These are phyloP conservation scores for Physeter macrocephalus DNA, from an alignment of 2,113 vertebrate species.

Conservation along the genomic window DNA sequence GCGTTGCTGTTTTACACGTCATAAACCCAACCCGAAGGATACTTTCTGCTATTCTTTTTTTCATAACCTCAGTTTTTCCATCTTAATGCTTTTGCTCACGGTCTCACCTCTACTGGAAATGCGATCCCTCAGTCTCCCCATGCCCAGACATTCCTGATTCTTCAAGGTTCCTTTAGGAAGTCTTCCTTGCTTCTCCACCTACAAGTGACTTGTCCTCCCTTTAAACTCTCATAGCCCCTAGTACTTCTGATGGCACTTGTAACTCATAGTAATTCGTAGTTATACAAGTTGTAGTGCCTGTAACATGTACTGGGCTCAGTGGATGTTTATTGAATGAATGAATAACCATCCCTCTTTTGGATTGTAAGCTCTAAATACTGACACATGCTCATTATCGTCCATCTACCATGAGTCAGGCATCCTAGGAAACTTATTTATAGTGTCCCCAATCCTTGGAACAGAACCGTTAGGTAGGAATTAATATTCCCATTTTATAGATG, in stretches of 20 bases:
- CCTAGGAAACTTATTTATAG: not conserved
- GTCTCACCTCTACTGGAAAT: not conserved
- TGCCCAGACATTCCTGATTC: not conserved
- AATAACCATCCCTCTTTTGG: not conserved
- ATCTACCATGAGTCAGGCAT: not conserved
- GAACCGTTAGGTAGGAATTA: not conserved
- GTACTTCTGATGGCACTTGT: not conserved
- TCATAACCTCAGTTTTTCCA: not conserved
- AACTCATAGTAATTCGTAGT: not conserved
- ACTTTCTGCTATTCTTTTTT: not conserved
- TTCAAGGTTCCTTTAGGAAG: not conserved
- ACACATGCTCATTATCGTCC: not conserved
- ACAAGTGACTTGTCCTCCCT: not conserved
- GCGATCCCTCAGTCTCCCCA: accelerated
- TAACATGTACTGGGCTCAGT: too few species aligned
- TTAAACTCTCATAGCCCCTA: not conserved
- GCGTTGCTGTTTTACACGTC: not conserved
- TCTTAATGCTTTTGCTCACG: not conserved
- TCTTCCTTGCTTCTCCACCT: not conserved
- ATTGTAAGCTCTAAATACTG: not conserved
- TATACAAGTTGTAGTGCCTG: not conserved
- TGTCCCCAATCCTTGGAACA: not conserved
- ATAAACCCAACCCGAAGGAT: not conserved
- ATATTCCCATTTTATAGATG: not conserved
- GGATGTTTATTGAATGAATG: not conserved